phyloP scores from a whole-genome alignment of 2,113 vertebrate genomes.

The Bubo blakistoni region DNA sequence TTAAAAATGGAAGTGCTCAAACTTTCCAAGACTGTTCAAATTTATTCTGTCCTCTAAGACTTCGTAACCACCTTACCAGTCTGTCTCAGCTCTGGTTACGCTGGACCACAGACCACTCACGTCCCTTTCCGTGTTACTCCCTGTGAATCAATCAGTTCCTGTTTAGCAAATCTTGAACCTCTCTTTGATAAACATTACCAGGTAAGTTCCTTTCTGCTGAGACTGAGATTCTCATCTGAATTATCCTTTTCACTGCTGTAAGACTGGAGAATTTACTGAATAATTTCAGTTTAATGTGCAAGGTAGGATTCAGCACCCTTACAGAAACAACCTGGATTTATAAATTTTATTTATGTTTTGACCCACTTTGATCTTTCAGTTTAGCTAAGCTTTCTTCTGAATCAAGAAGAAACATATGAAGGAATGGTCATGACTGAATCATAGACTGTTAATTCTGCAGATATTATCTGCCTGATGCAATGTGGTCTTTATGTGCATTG shows the following conservation, averaged over 20 bases:
- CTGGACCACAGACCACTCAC: background rate
- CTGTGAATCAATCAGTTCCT: background rate
- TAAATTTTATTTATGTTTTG: background rate
- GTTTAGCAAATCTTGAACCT: background rate
- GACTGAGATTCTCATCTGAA: background rate
- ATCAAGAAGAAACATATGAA: background rate
- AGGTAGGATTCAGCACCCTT: background rate
- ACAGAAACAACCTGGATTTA: background rate
- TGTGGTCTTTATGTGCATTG: background rate
- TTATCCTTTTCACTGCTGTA: background rate
- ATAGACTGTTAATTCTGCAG: background rate
- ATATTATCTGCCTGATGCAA: background rate
- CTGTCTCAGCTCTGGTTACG: background rate
- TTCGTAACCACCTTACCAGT: background rate
- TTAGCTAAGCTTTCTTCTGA: background rate
- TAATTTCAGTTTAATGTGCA: background rate
- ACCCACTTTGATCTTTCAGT: background rate
- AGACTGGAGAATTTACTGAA: background rate
- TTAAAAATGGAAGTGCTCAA: background rate
- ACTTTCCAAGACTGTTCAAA: background rate
- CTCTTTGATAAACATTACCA: background rate
- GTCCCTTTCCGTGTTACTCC: background rate
- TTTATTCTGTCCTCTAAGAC: background rate
- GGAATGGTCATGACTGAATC: background rate
- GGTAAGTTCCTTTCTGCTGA: background rate